phyloP scores from a whole-genome alignment of 2,888 invertebrate species.

The Chrysomela aeneicollis region DNA sequence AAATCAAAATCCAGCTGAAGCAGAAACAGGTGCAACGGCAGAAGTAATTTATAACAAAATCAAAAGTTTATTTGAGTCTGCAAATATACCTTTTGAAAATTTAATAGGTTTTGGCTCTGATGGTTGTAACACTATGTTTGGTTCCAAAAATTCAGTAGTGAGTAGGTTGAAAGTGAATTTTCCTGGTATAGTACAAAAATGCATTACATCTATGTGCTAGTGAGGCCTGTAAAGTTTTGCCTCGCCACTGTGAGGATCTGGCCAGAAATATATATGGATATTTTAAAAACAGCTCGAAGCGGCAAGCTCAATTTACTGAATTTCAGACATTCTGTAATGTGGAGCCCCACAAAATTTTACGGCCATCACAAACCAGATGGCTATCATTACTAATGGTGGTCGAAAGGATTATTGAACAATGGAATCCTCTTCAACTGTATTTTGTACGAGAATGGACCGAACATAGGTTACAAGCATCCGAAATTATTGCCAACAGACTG shows the following conservation, averaged over 20 bases:
- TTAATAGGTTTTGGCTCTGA: constrained; percentile 37
- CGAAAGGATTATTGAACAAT: constrained; percentile 18
- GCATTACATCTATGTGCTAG: constrained; percentile 22
- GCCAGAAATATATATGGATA: constrained; percentile 9
- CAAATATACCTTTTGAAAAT: constrained; percentile 29
- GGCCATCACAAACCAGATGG: constrained; percentile 15
- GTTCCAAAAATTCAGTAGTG: constrained; percentile 29
- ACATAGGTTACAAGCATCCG: constrained; percentile 12
- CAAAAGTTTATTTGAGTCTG: constrained; percentile 21
- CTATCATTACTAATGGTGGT: constrained; percentile 16
- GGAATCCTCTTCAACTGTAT: constrained; percentile 14
- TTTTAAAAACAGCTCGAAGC: constrained; percentile 10
- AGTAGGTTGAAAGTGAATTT: constrained; percentile 25
- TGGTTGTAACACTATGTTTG: constrained; percentile 37
- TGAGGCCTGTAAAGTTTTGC: constrained; percentile 24
- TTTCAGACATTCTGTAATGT: constrained; percentile 15
- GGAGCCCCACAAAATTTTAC: constrained; percentile 9
- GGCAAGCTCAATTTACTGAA: constrained; percentile 9
- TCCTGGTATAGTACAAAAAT: constrained; percentile 23
- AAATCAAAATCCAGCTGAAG: constrained; percentile 15
- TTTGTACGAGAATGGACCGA: constrained; percentile 16
- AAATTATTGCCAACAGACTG: constrained; percentile 11
- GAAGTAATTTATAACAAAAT: constrained; percentile 29
- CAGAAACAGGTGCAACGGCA: constrained; percentile 21
- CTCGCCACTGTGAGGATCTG: constrained; percentile 15